Percentiles rank a stretch among this genome's conserved stretches.
These are phyloP conservation scores for Ophion ventricosus DNA, from an alignment of 2,888 invertebrate genomes.

Conservation along the genomic window DNA sequence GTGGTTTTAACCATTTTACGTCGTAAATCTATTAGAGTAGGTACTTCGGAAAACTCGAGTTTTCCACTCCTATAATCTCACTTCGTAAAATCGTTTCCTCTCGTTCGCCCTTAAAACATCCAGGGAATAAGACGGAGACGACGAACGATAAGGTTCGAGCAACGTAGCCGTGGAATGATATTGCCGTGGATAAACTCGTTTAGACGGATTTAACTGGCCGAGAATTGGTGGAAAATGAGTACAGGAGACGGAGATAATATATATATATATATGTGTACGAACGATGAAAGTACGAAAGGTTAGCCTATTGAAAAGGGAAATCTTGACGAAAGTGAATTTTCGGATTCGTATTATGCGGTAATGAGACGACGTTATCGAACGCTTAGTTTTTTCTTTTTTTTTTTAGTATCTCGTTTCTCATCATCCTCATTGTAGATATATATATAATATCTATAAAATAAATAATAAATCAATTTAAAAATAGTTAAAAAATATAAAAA, in stretches of 20 bases:
- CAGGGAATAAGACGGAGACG: constrained; percentile 29
- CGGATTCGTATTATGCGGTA: constrained; percentile 62
- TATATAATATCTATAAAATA: not conserved
- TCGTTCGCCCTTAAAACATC: constrained; percentile 9
- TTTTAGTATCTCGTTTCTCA: constrained; percentile 46
- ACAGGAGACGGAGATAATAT: constrained; percentile 67
- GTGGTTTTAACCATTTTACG: constrained; percentile 82
- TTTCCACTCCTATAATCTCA: constrained; percentile 25
- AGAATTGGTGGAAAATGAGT: constrained; percentile 80
- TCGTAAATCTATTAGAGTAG: constrained; percentile 82
- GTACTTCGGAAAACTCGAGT: constrained; percentile 59
- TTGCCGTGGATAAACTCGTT: constrained; percentile 81
- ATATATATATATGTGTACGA: too few species aligned
- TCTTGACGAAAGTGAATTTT: constrained; percentile 67
- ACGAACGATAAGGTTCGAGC: constrained; percentile 17
- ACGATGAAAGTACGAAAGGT: constrained; percentile 13
- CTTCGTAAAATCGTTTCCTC: constrained; percentile 13
- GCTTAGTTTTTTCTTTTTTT: too few species aligned
- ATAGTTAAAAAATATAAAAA: too few species aligned
- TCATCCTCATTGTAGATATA: constrained; percentile 18
- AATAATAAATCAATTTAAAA: too few species aligned
- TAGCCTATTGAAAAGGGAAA: constrained; percentile 45
- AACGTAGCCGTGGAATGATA: constrained; percentile 77
- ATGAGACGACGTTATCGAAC: constrained; percentile 63
- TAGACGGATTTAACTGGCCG: constrained; percentile 78